Evolutionary conservation across 1,140 invertebrate species (phyloP).

Genomic region (Homalodisca vitripennis): DNA sequence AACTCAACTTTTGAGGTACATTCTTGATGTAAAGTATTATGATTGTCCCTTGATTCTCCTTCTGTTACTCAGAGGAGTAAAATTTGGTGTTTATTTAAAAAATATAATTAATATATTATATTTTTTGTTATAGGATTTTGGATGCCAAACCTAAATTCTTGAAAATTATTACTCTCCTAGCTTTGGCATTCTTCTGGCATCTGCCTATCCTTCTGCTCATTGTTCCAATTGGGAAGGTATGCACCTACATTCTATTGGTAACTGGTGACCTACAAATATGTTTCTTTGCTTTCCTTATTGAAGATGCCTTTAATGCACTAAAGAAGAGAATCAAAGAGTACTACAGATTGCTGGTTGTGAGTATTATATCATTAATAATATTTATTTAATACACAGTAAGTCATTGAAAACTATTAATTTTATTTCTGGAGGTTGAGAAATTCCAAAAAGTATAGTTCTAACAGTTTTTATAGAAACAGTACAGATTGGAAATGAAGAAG

Average conservation of each 20-base stretch:
- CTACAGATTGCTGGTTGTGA: slow-evolving; percentile 9
- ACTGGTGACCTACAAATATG: background rate
- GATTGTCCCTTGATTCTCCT: no score
- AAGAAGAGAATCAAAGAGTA: slow-evolving; percentile 6
- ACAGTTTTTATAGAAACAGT: no score
- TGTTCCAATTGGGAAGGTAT: background rate
- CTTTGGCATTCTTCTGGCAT: background rate
- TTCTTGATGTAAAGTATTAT: no score
- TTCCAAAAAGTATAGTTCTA: background rate
- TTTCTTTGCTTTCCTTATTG: background rate
- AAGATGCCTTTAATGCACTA: background rate
- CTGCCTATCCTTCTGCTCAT: background rate
- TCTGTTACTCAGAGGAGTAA: no score
- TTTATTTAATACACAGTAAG: background rate
- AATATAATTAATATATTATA: no score
- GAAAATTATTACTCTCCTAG: background rate
- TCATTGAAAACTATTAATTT: background rate
- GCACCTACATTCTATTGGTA: background rate
- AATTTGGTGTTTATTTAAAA: no score
- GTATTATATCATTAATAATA: background rate
- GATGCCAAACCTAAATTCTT: background rate
- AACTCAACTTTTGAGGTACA: no score
- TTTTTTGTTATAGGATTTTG: slow-evolving; percentile 1
- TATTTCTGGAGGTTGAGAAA: background rate
- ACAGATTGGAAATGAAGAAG: background rate